phyloP scores from a whole-genome alignment of 2,888 invertebrate genomes.

The Drosophila mercatorum region DNA sequence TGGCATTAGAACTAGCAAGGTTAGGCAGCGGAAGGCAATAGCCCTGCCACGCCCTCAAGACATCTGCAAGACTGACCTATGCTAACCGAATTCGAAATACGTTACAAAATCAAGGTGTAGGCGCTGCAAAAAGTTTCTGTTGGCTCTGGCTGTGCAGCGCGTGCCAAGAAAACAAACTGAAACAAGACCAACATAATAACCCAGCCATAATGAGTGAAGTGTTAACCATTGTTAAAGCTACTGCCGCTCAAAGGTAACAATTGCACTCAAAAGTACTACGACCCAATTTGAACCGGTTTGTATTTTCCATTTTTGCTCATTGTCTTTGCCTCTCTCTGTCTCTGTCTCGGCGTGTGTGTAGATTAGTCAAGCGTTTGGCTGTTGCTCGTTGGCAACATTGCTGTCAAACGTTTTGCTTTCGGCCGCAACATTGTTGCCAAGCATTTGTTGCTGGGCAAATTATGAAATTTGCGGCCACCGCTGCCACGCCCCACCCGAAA shows the following conservation, averaged over 20 bases:
- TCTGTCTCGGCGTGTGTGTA: neutral
- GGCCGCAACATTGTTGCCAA: conserved; percentile 48
- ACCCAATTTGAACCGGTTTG: conserved; percentile 82
- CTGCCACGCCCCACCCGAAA: conserved; percentile 23
- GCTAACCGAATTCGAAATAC: conserved; percentile 66
- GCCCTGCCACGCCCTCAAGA: conserved; percentile 36
- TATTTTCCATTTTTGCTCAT: conserved; percentile 45
- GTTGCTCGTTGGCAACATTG: conserved; percentile 44
- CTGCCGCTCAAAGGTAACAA: conserved; percentile 73
- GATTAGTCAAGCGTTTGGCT: conserved; percentile 30
- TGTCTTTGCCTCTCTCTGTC: conserved; percentile 18
- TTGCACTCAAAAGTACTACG: conserved; percentile 82
- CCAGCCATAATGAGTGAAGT: conserved; percentile 65
- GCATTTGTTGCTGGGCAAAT: conserved; percentile 67
- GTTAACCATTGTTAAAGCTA: conserved; percentile 42
- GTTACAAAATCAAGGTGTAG: conserved; percentile 65
- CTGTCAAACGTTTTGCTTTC: conserved; percentile 26
- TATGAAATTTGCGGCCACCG: conserved; percentile 52
- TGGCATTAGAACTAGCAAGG: conserved; percentile 73
- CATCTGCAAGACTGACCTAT: conserved; percentile 59
- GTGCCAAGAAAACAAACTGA: conserved; percentile 69
- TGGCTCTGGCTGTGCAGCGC: conserved; percentile 44
- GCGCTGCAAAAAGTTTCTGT: conserved; percentile 18
- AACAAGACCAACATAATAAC: conserved; percentile 71
- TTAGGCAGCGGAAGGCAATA: conserved; percentile 47